Conservation (phyloP, 2,113 vertebrate genomes). For the Larimichthys crocea region DNA sequence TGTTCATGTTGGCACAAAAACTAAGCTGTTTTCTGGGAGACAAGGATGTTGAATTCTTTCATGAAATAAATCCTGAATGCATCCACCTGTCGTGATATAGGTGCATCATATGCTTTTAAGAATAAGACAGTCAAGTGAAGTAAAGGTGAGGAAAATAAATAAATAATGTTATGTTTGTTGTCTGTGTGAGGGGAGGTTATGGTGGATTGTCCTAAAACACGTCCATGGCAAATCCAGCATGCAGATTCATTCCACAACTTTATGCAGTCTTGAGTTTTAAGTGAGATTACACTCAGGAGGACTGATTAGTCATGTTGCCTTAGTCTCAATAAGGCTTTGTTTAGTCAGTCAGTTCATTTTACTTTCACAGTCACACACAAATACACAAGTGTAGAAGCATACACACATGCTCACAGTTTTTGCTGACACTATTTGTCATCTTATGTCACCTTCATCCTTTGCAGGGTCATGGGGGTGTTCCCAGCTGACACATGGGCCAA, state of each 20-base stretch:
- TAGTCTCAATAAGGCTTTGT: constrained; percentile 45
- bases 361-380: constrained; percentile 20
- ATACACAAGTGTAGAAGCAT: neutral
- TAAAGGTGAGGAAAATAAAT: neutral
- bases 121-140: neutral
- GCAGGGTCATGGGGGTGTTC: no score
- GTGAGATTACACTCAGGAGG: constrained; percentile 45
- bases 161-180: neutral
- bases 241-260: constrained; percentile 33
- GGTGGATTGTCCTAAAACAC: constrained; percentile 22
- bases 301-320: constrained; percentile 67
- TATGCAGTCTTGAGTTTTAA: constrained; percentile 18
- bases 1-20: constrained; percentile 5
- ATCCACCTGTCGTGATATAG: neutral
- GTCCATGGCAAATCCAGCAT: constrained; percentile 40
- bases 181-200: constrained; percentile 1
- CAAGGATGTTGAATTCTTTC: neutral
- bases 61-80: neutral
- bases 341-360: constrained; percentile 44
- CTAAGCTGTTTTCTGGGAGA: neutral
- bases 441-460: neutral
- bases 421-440: neutral
- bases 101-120: neutral
- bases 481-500: no score
- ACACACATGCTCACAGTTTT: neutral